Percentiles rank a stretch among this genome's conserved stretches.
These are phyloP conservation scores for Papilio protenor DNA, from an alignment of 2,888 invertebrate genomes.

Conservation along the genomic window DNA sequence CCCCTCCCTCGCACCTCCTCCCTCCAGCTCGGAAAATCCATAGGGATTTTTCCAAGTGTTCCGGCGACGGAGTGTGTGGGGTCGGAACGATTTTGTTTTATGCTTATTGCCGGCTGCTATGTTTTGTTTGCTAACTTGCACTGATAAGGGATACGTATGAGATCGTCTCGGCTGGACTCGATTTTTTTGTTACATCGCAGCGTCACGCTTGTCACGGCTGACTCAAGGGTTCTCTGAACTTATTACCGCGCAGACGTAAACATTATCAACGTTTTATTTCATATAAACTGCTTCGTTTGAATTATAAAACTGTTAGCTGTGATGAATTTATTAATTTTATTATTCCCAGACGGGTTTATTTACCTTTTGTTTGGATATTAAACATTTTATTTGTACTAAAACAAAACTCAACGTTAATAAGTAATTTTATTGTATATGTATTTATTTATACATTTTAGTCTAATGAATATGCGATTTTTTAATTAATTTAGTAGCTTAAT, in stretches of 20 bases:
- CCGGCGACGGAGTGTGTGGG: conserved; percentile 82
- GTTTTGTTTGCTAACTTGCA: conserved; percentile 82
- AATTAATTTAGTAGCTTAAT: background rate
- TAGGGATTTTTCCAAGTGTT: conserved; percentile 85
- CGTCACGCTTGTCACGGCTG: conserved; percentile 15
- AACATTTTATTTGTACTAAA: conserved; percentile 14
- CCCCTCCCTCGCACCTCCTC: conserved; percentile 67
- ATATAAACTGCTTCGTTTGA: conserved; percentile 30
- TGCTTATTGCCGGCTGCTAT: conserved; percentile 82
- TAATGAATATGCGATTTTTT: background rate
- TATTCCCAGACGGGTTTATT: conserved; percentile 27
- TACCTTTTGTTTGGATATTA: conserved; percentile 21
- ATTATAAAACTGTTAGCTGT: conserved; percentile 27
- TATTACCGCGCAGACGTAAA: conserved; percentile 33
- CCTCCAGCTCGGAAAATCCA: conserved; percentile 80
- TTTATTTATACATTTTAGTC: conserved; percentile 1
- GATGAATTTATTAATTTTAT: conserved; percentile 31
- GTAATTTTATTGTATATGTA: background rate
- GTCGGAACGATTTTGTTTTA: conserved; percentile 84
- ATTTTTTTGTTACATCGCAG: conserved; percentile 48
- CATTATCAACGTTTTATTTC: conserved; percentile 28
- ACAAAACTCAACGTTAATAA: conserved; percentile 2
- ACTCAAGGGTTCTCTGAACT: conserved; percentile 39
- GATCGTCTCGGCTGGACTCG: conserved; percentile 70
- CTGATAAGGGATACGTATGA: conserved; percentile 77